Conservation (phyloP, 2,888 invertebrate genomes). For the Crematogaster levior region DNA sequence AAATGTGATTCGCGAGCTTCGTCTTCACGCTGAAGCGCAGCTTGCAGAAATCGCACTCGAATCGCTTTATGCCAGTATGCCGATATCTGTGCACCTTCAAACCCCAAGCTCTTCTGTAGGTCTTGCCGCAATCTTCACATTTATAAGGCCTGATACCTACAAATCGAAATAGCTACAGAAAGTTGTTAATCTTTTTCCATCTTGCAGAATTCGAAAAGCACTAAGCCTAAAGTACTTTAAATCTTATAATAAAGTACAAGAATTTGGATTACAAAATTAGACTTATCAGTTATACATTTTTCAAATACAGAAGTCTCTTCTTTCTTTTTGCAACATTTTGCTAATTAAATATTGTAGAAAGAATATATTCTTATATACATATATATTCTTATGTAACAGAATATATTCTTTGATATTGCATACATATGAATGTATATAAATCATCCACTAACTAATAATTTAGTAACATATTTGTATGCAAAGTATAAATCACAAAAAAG, state of each 20-base stretch:
- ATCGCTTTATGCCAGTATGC: conserved; percentile 68
- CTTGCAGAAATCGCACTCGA: conserved; percentile 71
- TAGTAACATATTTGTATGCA: conserved; percentile 16
- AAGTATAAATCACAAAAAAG: conserved; percentile 22
- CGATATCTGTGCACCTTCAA: conserved; percentile 70
- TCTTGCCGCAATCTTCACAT: conserved; percentile 69
- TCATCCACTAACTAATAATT: not conserved
- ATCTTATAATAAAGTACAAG: not conserved
- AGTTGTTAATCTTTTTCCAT: not conserved
- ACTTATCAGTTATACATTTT: not conserved
- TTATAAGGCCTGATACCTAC: conserved; percentile 69
- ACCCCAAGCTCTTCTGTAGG: conserved; percentile 70
- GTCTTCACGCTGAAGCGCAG: conserved; percentile 68
- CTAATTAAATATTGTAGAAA: not conserved
- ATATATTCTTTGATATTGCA: not conserved
- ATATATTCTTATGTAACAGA: not conserved
- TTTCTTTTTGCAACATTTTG: not conserved
- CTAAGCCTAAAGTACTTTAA: not conserved
- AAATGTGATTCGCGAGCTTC: conserved; percentile 71
- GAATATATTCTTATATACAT: not conserved
- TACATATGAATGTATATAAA: not conserved
- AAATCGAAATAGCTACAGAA: conserved; percentile 7
- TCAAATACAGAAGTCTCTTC: not conserved
- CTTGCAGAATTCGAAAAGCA: not conserved
- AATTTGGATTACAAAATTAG: not conserved